phyloP scores from a whole-genome alignment of 2,113 vertebrate species.

The Tetraodon nigroviridis region DNA sequence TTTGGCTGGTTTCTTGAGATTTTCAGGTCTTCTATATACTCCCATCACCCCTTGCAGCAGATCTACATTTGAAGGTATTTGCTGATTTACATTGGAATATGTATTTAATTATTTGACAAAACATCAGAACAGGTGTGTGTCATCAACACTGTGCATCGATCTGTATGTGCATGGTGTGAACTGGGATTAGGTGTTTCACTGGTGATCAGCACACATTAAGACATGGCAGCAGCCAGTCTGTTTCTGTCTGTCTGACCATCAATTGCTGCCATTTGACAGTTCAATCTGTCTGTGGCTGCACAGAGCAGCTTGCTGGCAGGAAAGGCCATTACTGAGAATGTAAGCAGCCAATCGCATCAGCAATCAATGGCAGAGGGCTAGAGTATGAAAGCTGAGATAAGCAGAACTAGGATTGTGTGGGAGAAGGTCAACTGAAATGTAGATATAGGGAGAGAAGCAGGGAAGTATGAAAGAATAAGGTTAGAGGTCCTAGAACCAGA shows the following conservation, averaged over 20 bases:
- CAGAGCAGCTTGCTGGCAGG: constrained; percentile 74
- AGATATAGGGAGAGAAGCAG: constrained; percentile 39
- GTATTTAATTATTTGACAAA: constrained; percentile 17
- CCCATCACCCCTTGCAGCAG: constrained; percentile 13
- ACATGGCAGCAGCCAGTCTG: constrained; percentile 82
- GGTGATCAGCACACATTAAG: constrained; percentile 42
- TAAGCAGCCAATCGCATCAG: constrained; percentile 99
- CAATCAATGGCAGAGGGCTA: constrained; percentile 91
- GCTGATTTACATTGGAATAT: constrained; percentile 37
- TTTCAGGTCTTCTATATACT: background rate
- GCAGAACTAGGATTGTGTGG: constrained; percentile 40
- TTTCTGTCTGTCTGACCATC: constrained; percentile 92
- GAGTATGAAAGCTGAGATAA: constrained; percentile 43
- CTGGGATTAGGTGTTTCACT: constrained; percentile 12
- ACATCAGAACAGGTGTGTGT: no score
- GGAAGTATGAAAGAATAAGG: constrained; percentile 48
- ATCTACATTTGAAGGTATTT: background rate
- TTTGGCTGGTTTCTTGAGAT: no score
- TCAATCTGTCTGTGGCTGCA: constrained; percentile 89
- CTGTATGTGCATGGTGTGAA: constrained; percentile 17
- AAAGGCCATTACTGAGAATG: constrained; percentile 98
- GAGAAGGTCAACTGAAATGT: constrained; percentile 41
- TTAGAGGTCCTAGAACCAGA: constrained; percentile 76
- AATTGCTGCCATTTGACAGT: constrained; percentile 99
- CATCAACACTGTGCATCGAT: background rate